Conservation (phyloP, 2,888 invertebrate species). For the Tholera decimalis region DNA sequence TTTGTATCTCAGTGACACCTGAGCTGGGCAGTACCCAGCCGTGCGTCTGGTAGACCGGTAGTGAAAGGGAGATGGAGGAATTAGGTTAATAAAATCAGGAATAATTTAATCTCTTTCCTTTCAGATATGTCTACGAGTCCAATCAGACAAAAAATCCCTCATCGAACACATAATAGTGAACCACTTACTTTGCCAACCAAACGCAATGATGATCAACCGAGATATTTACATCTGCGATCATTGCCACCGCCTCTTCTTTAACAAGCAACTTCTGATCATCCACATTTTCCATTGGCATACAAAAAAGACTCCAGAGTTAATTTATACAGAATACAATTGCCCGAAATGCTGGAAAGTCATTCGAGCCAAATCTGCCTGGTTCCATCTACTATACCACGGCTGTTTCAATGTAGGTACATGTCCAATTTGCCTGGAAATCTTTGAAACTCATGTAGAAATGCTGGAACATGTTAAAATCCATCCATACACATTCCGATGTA, state of each 20-base stretch:
- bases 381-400: constrained; percentile 72
- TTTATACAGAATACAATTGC: constrained; percentile 50
- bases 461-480: constrained; percentile 70
- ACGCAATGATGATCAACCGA: constrained; percentile 71
- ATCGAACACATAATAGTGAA: constrained; percentile 71
- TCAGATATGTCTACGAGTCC: constrained; percentile 75
- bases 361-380: constrained; percentile 56
- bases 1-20: no score
- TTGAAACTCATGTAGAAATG: constrained; percentile 45
- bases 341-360: constrained; percentile 69
- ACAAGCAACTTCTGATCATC: constrained; percentile 69
- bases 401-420: constrained; percentile 70
- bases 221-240: constrained; percentile 77
- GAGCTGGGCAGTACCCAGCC: no score
- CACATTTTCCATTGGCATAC: constrained; percentile 67
- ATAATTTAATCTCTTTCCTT: constrained; percentile 32
- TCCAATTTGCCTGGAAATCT: constrained; percentile 72
- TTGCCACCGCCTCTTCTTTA: constrained; percentile 78
- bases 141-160: constrained; percentile 46
- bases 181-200: constrained; percentile 74
- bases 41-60: no score
- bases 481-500: constrained; percentile 65
- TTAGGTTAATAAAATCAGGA: neutral
- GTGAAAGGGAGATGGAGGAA: neutral
- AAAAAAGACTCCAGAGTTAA: neutral